A percentile compares a stretch with the other conserved stretches of the same genome.
These are phyloP conservation scores for Drosophila nigromelanica DNA, from an alignment of 1,140 invertebrate species.

Conservation along the genomic window DNA sequence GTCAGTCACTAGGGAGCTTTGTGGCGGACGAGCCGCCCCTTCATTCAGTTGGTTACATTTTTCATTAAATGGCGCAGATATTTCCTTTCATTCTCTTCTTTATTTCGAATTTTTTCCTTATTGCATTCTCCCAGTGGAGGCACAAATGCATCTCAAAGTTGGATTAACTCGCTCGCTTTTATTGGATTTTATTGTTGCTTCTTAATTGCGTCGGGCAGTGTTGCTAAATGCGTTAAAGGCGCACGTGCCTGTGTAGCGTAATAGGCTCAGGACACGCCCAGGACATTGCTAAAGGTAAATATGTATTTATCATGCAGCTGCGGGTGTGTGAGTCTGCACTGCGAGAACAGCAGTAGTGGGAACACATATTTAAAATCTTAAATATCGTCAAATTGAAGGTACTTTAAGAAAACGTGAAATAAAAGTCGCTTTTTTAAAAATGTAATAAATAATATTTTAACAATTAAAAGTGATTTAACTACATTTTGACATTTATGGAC, in stretches of 20 bases:
- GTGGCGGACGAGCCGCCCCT: slow-evolving; percentile 22
- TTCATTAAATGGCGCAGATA: slow-evolving; percentile 62
- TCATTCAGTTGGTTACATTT: slow-evolving; percentile 50
- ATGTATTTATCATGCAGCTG: slow-evolving; percentile 41
- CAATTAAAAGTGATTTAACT: no score
- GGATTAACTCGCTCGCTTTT: slow-evolving; percentile 2
- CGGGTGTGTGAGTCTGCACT: slow-evolving; percentile 9
- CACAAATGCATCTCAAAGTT: slow-evolving; percentile 14
- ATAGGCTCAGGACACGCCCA: slow-evolving; percentile 58
- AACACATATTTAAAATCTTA: no score
- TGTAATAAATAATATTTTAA: no score
- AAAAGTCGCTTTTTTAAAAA: no score
- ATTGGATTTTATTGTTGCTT: slow-evolving; percentile 3
- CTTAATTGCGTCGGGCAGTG: slow-evolving; percentile 65
- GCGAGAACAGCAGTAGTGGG: not conserved
- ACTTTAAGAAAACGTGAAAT: no score
- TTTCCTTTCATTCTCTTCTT: slow-evolving; percentile 8
- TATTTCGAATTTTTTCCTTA: slow-evolving; percentile 32
- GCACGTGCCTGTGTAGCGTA: slow-evolving; percentile 51
- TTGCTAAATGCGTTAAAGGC: slow-evolving; percentile 47
- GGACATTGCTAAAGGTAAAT: slow-evolving; percentile 54
- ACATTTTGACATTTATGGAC: no score
- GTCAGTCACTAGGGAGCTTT: slow-evolving; percentile 62
- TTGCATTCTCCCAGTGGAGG: slow-evolving; percentile 34
- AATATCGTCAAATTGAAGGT: no score